Base-by-base conservation (phyloP, 2,797 vertebrate species). In the Galago senegalensis region DNA sequence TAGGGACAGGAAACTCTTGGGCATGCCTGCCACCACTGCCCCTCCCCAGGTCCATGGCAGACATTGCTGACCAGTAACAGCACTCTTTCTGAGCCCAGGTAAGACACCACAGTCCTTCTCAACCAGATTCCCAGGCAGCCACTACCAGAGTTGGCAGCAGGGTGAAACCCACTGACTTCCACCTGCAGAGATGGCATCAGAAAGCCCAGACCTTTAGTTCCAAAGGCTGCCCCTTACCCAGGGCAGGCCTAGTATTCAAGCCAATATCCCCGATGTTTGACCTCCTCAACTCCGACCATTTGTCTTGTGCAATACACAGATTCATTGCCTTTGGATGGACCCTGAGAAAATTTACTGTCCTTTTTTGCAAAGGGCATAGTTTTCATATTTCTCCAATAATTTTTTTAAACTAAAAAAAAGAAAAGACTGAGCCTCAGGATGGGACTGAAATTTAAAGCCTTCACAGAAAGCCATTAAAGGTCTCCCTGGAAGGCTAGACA, bases 401-500 rank as follows among this genome's bases (percentile, higher is more conserved):
- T 89, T 53, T 53, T 53, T 53, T 14, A 53, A 53, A 53, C 49
- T 90, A 63, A 80, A 76, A 83, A 84, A 89, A 72, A 29, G n/a
- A n/a, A 82, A n/a, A 90, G 60, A 60, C 56, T 63, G 46, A 87
- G 60, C 76, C 29, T 83, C 23, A 9, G 4, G 46, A 34, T 43
- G 67, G 34, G 91, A 61, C 63, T 49, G 37, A 87, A 69, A 86
- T 94, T 95, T 65, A 83, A 40, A 86, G 70, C 34, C 46, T 87
- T 91, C 84, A 53, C 0, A 49, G 77, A 95, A 88, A 91, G 70
- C 4, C 84, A 93, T 5, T 34, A 60, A 88, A 79, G 40, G 25
- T 76, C 25, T 56, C 43, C 37, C 3, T 0, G 2, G 8, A 53
- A 25, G 37, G 5, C 2, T 3, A 9, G 75, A 67, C 0, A 5